Conservation (phyloP, 2,113 vertebrate species). For the Platysteira castanea region DNA sequence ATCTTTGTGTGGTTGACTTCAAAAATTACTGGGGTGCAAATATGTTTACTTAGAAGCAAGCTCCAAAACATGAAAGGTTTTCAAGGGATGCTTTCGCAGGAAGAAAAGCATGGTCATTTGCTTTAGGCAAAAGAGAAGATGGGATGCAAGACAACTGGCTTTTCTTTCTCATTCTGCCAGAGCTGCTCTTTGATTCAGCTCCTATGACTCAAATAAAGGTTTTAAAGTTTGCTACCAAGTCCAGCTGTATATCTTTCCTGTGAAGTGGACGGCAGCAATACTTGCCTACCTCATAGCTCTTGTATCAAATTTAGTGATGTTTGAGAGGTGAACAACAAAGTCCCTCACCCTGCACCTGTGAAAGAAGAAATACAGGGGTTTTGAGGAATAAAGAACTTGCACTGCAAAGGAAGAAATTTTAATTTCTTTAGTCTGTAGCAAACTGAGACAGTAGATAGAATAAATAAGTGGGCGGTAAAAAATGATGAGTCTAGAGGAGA, state of each 20-base stretch:
- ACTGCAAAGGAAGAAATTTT: not conserved
- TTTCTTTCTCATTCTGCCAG: not conserved
- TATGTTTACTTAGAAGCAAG: not conserved
- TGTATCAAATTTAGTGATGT: conserved; percentile 7
- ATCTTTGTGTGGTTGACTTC: not conserved
- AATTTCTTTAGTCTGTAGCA: not conserved
- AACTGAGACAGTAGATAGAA: not conserved
- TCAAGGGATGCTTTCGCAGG: not conserved
- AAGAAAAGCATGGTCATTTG: not conserved
- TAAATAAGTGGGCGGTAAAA: not conserved
- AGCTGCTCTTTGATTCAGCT: not conserved
- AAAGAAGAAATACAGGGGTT: not conserved
- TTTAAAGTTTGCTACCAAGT: not conserved
- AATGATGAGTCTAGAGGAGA: not conserved
- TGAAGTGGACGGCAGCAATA: not conserved
- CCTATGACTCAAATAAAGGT: not conserved
- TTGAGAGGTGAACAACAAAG: conserved; percentile 9
- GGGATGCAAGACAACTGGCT: not conserved
- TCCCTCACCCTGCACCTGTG: conserved; percentile 13
- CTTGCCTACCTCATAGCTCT: not conserved
- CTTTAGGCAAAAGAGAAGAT: not conserved
- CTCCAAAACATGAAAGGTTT: not conserved
- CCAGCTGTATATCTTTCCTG: not conserved
- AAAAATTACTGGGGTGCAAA: not conserved
- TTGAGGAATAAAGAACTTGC: not conserved